A percentile compares a stretch with the other conserved stretches of the same genome.
Evolutionary conservation across 2,888 invertebrate genomes (phyloP).

Genomic region (Capitulum mitella): DNA sequence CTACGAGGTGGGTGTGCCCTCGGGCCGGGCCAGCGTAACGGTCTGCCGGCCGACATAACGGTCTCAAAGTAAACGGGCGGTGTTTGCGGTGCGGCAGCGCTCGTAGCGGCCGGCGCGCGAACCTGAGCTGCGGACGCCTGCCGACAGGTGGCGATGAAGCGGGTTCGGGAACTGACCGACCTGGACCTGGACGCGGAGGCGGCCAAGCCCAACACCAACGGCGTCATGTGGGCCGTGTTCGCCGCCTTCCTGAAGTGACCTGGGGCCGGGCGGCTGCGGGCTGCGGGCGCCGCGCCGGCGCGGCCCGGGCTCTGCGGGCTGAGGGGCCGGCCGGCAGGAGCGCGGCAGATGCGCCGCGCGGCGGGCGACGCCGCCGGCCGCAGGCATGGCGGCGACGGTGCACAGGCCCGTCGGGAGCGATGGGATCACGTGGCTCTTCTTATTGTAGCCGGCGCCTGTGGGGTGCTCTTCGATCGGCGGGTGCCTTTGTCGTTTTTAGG

Average conservation of each 20-base stretch:
- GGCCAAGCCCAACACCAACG: conserved; percentile 79
- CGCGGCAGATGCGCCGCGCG: background rate
- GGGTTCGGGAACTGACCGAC: conserved; percentile 90
- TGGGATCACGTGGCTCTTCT: too few species aligned
- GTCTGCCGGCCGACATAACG: too few species aligned
- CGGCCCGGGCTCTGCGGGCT: too few species aligned
- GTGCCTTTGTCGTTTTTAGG: too few species aligned
- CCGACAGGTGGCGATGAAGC: conserved; percentile 80
- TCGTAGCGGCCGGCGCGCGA: background rate
- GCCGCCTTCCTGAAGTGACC: conserved; percentile 91
- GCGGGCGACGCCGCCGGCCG: background rate
- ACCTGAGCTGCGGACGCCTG: background rate
- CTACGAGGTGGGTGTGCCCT: conserved; percentile 37
- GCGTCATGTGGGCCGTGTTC: conserved; percentile 98
- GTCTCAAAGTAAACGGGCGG: too few species aligned
- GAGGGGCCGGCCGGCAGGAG: background rate
- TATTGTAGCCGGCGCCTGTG: too few species aligned
- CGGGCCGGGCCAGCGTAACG: background rate
- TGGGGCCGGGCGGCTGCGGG: background rate
- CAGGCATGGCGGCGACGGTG: too few species aligned
- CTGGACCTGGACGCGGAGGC: conserved; percentile 95
- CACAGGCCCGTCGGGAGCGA: too few species aligned
- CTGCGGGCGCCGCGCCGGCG: background rate
- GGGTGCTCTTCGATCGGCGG: too few species aligned
- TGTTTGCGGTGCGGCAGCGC: too few species aligned